Percentiles rank a stretch among this genome's conserved stretches.
Conservation (phyloP, 2,797 vertebrate species). For the Aulostomus chinensis region DNA sequence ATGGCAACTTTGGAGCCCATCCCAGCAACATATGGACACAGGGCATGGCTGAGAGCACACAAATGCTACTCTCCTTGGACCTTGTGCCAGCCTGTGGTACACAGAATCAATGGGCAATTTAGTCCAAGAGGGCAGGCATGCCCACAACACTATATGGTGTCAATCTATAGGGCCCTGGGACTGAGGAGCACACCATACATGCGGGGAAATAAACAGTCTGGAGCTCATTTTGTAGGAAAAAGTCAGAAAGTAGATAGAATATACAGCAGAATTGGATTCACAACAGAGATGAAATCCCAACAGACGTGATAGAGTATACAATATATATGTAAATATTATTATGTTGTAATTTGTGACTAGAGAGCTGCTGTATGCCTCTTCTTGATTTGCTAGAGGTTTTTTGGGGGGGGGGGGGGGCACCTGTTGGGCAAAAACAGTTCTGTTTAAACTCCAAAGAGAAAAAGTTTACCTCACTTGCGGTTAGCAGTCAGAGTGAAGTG, state of each 20-base stretch:
- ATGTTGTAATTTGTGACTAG: background rate
- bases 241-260: slow-evolving; percentile 23
- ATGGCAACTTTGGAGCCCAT: slow-evolving; percentile 83
- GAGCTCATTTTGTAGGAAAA: slow-evolving; percentile 35
- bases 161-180: slow-evolving; percentile 47
- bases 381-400: slow-evolving; percentile 29
- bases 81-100: slow-evolving; percentile 80
- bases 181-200: slow-evolving; percentile 40
- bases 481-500: slow-evolving; percentile 38
- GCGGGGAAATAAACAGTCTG: slow-evolving; percentile 30
- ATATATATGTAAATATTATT: no score
- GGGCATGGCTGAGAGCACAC: slow-evolving; percentile 84
- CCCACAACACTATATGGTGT: slow-evolving; percentile 62
- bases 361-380: background rate
- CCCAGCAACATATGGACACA: slow-evolving; percentile 86
- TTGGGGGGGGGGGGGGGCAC: no score
- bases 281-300: background rate
- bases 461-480: slow-evolving; percentile 23
- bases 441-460: slow-evolving; percentile 23
- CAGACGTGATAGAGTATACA: no score
- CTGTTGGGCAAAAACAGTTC: slow-evolving; percentile 48
- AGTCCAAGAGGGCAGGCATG: slow-evolving; percentile 74
- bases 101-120: slow-evolving; percentile 82
- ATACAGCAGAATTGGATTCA: slow-evolving; percentile 6
- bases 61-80: slow-evolving; percentile 78